Evolutionary conservation across 2,888 invertebrate species (phyloP), one percentile per base, ranked within the genome.

Genomic region (Minunthozetes semirufus): DNA sequence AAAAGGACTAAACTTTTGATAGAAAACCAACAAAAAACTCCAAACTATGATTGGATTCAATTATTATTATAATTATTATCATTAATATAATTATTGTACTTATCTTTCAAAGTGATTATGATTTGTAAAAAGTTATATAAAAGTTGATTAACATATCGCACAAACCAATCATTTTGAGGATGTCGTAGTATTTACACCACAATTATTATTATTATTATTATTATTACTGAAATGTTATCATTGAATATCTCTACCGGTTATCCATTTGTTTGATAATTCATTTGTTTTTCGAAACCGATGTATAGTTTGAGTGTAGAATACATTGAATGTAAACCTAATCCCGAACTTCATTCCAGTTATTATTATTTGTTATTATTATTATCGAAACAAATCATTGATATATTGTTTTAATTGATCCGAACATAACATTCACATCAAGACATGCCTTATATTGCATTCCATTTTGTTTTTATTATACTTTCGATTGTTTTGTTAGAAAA

Each of bases 141-240:
- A 19, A 56, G 19, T 19, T 56, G 56, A 56, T 38, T 33, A 66
- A 38, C 38, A 66, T 66, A 66, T 66, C 66, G 66, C 66, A 66
- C 66, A 66, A 25, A 33, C 53, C 29, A 38, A 66, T 66, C 66
- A 66, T 66, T 66, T 17, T n/a, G n/a, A 66, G 17, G 38, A 17
- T 38, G n/a, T 38, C 11, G 33, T 66, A 66, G 66, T 66, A 66
- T 66, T 66, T 66, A 66, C 66, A 66, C 66, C 61, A 66, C 22
- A 38, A 66, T 66, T 66, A 66, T 66, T 61, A 38, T 66, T 33
- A 66, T 66, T 66, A 66, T 66, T 66, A 38, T 66, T 66, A 66
- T 38, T 66, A 66, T 66, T 66, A 66, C 33, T 66, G 33, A n/a
- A 61, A 29, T 61, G 17, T 25, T 38, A 66, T n/a, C 33, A 59